These are phyloP conservation scores for Diachrysia chrysitis DNA, from an alignment of 2,888 invertebrate species.

Conservation along the genomic window DNA sequence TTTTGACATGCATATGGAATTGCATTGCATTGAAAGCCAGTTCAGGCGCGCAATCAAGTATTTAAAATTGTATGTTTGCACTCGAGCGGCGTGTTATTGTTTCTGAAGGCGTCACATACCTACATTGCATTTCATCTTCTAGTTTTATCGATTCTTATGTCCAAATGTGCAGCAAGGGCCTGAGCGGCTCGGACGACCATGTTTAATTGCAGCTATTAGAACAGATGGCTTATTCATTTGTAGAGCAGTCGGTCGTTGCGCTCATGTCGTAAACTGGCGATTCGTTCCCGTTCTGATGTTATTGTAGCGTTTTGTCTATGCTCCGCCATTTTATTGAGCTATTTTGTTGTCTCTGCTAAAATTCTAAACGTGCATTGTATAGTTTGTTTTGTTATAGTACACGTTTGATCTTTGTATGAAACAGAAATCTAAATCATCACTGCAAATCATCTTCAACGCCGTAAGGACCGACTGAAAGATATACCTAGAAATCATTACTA, in stretches of 20 bases:
- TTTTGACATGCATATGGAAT: constrained; percentile 45
- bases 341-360: constrained; percentile 84
- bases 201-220: constrained; percentile 89
- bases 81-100: constrained; percentile 27
- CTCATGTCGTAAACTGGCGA: constrained; percentile 88
- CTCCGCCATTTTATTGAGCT: constrained; percentile 86
- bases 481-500: too few relatives aligned
- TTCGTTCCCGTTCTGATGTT: constrained; percentile 89
- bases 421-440: constrained; percentile 8
- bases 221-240: constrained; percentile 90
- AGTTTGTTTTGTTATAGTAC: constrained; percentile 64
- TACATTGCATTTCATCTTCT: constrained; percentile 48
- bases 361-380: constrained; percentile 71
- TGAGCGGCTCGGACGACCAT: constrained; percentile 78
- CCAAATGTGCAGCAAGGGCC: constrained; percentile 75
- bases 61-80: constrained; percentile 19
- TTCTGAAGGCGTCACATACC: constrained; percentile 32
- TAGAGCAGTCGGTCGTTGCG: constrained; percentile 88
- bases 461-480: background rate
- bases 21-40: constrained; percentile 16
- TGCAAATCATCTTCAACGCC: background rate
- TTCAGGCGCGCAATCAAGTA: constrained; percentile 29
- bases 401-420: constrained; percentile 35
- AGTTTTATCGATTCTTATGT: constrained; percentile 76
- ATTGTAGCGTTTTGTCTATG: constrained; percentile 89